Base-by-base conservation (phyloP, 2,888 invertebrate genomes). In the Lycophotia porphyrea region DNA sequence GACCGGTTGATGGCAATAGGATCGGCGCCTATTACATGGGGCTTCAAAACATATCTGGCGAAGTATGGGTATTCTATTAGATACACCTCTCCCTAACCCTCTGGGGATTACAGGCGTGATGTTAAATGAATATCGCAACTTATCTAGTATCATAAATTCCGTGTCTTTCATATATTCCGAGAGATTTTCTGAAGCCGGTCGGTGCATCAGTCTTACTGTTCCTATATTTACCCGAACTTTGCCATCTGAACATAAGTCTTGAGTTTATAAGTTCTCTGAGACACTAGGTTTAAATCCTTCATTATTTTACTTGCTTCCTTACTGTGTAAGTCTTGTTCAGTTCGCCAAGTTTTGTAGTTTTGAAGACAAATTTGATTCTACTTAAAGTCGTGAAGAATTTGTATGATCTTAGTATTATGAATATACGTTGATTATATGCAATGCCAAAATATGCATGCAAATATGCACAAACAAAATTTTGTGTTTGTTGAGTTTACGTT, bases 191-290 rank as follows among this genome's bases (percentile, higher is more conserved):
- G 65, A 66, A 78, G 13, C 52, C 2, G 11, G 44, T 60, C 21
- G 18, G 1, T 74, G 58, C 63, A 84, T 39, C 27, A 74, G 70
- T 79, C 55, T 34, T 11, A 49, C 42, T 78, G 61, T 70, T 83
- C 66, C 65, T 74, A 58, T 83, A 60, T 80, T 84, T 80, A 74
- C 61, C 13, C 24, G 21, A 80, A 84, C 74, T 84, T 84, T 63
- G 13, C 39, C 39, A 71, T 70, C 49, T 52, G 42, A 82, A 55
- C 55, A 27, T 70, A 70, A 83, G 34, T 44, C 44, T n/a, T 2
- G 18, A 52, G 66, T 67, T 78, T 31, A 82, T 24, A 74, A 82
- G 73, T 73, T 78, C 65, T 65, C 52, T 65, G 61, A 61, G 9
- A 42, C 44, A 49, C 60, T 60, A 18, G 24, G 21, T 55, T 42